Evolutionary conservation across 1,140 invertebrate genomes (phyloP).

Genomic region (Wiebesia pumilae): DNA sequence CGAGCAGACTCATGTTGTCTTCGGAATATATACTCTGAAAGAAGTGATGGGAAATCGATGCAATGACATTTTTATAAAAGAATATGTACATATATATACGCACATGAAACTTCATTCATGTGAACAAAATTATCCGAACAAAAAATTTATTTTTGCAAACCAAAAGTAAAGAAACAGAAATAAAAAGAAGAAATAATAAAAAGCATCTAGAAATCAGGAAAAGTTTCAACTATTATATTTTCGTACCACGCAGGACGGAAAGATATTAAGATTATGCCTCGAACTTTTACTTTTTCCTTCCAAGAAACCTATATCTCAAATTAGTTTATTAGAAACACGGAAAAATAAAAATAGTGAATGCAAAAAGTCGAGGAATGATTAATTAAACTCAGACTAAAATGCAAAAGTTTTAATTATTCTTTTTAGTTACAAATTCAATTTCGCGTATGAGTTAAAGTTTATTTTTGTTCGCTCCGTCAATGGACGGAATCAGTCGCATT

Average conservation of each 20-base stretch:
- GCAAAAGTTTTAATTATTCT: too few relatives aligned
- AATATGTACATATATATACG: neutral
- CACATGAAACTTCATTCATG: neutral
- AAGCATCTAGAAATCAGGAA: neutral
- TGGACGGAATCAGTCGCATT: too few relatives aligned
- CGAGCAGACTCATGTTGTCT: conserved; percentile 84
- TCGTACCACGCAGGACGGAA: neutral
- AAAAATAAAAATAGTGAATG: too few relatives aligned
- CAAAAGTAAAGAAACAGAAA: neutral
- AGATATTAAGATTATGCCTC: conserved; percentile 28
- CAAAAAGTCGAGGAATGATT: too few relatives aligned
- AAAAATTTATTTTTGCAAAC: neutral
- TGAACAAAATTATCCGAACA: neutral
- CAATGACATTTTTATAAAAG: neutral
- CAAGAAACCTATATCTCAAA: neutral
- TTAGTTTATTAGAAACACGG: too few relatives aligned
- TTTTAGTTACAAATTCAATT: too few relatives aligned
- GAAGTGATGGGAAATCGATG: conserved; percentile 46
- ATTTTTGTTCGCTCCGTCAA: too few relatives aligned
- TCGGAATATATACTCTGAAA: conserved; percentile 82
- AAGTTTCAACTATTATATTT: conserved; percentile 20
- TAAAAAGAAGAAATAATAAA: neutral
- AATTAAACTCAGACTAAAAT: too few relatives aligned
- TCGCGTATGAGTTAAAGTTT: too few relatives aligned
- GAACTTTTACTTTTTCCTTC: neutral